These are phyloP conservation scores for Euura saliciscinereae DNA, from an alignment of 1,140 invertebrate species.

Conservation along the genomic window DNA sequence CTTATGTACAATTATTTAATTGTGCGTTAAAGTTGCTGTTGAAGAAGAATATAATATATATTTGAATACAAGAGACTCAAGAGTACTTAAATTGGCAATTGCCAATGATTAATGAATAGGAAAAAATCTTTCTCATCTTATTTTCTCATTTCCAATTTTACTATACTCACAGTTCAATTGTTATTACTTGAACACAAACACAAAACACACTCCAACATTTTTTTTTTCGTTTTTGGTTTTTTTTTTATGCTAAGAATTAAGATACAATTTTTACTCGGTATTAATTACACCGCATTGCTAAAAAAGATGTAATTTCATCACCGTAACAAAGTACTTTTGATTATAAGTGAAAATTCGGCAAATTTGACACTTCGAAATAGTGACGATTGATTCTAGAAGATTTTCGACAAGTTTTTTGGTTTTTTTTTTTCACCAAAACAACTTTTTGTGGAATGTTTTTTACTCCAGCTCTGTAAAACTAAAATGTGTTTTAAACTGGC, in stretches of 20 bases:
- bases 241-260: too few relatives aligned
- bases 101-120: neutral
- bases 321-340: too few relatives aligned
- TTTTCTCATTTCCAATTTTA: neutral
- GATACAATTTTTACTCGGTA: too few relatives aligned
- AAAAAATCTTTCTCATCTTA: neutral
- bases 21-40: conserved; percentile 2
- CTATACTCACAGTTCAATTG: neutral
- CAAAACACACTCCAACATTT: too few relatives aligned
- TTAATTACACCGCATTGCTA: too few relatives aligned
- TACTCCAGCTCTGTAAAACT: neutral
- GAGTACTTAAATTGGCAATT: neutral
- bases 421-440: too few relatives aligned
- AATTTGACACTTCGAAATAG: neutral
- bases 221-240: too few relatives aligned
- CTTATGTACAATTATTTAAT: neutral
- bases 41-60: neutral
- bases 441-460: neutral
- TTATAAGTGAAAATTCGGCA: neutral
- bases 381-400: neutral
- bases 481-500: neutral
- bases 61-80: neutral
- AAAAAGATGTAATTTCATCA: too few relatives aligned
- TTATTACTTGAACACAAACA: too few relatives aligned
- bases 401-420: neutral